Evolutionary conservation across 1,140 invertebrate species (phyloP).

Genomic region (Whitmania pigra): DNA sequence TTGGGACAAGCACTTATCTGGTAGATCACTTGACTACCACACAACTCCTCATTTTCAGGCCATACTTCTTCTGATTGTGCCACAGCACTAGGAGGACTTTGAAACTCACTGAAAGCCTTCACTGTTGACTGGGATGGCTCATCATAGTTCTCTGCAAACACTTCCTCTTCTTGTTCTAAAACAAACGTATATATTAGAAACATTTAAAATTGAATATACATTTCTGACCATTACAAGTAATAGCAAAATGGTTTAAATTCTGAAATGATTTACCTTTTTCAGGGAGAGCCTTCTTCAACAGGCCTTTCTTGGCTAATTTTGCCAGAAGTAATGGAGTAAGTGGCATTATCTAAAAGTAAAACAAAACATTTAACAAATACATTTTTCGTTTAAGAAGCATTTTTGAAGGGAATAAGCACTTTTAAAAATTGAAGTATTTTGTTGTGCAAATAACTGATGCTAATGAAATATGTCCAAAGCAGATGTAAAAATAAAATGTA

Average conservation of each 20-base stretch:
- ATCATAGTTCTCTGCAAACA: constrained; percentile 42
- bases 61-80: constrained; percentile 7
- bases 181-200: constrained; percentile 34
- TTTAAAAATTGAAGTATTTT: too few species aligned
- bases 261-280: too few species aligned
- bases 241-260: too few species aligned
- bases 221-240: too few species aligned
- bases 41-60: constrained; percentile 26
- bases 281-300: neutral
- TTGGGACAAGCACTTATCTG: constrained; percentile 71
- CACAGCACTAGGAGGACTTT: constrained; percentile 23
- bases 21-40: constrained; percentile 22
- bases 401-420: too few species aligned
- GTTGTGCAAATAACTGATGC: too few species aligned
- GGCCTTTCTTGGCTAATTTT: constrained; percentile 4
- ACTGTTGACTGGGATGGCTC: constrained; percentile 25
- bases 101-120: neutral
- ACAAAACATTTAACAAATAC: too few species aligned
- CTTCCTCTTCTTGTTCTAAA: constrained; percentile 47
- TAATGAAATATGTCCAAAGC: too few species aligned
- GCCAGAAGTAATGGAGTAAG: neutral
- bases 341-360: neutral
- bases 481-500: too few species aligned
- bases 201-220: neutral
- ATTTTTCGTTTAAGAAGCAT: too few species aligned